phyloP scores from a whole-genome alignment of 2,888 invertebrate species.

The Malthinus flaveolus region DNA sequence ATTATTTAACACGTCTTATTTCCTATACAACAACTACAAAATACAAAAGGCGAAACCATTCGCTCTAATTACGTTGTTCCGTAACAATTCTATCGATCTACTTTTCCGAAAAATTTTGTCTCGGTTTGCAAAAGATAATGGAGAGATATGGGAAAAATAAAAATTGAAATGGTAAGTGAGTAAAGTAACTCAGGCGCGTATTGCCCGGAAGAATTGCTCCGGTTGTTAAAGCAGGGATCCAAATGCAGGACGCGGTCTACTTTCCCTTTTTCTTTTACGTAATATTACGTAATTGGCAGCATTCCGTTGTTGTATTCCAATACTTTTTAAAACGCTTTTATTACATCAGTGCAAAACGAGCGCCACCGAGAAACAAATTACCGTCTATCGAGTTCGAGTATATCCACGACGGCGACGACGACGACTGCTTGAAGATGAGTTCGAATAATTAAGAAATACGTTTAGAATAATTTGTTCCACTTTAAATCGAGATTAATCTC shows the following conservation, averaged over 20 bases:
- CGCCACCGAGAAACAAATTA: constrained; percentile 6
- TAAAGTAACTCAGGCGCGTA: constrained; percentile 25
- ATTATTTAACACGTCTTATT: constrained; percentile 15
- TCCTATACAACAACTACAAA: no score
- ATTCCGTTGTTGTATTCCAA: constrained; percentile 22
- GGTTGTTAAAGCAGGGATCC: constrained; percentile 42
- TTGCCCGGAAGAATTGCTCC: constrained; percentile 40
- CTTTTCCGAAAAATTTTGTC: no score
- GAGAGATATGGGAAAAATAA: background rate
- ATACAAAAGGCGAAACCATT: constrained; percentile 8
- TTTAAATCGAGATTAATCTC: no score
- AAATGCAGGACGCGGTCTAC: constrained; percentile 51
- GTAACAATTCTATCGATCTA: constrained; percentile 11
- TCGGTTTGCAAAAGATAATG: no score
- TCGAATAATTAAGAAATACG: no score
- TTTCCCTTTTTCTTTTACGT: constrained; percentile 51
- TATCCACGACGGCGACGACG: background rate
- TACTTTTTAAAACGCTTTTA: constrained; percentile 17
- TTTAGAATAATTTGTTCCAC: no score
- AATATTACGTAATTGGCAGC: constrained; percentile 44
- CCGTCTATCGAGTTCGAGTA: background rate
- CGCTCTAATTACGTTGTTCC: constrained; percentile 16
- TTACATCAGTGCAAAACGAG: constrained; percentile 17
- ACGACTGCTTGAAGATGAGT: no score
- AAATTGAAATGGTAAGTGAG: background rate